Evolutionary conservation across 2,888 invertebrate genomes (phyloP).

Genomic region (Cephus nigrinus): DNA sequence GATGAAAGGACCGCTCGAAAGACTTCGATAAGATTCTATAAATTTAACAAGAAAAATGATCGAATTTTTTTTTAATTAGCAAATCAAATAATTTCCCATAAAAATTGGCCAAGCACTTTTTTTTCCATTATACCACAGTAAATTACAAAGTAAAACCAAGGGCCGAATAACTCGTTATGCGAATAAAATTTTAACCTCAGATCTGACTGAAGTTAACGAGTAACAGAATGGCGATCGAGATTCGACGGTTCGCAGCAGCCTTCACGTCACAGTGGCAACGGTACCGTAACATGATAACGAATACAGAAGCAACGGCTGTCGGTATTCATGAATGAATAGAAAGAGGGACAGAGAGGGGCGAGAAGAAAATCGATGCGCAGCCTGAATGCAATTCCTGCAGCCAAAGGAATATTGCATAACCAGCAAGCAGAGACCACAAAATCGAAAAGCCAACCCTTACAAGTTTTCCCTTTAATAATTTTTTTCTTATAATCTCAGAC

Average conservation of each 20-base stretch:
- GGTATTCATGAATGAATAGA: background rate
- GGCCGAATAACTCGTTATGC: background rate
- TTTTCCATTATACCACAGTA: too few species aligned
- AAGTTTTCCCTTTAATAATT: background rate
- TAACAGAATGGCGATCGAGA: background rate
- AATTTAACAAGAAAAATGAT: too few species aligned
- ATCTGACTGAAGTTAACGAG: background rate
- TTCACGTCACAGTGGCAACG: background rate
- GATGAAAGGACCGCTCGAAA: background rate
- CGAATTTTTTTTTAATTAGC: background rate
- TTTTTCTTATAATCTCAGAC: background rate
- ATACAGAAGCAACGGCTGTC: background rate
- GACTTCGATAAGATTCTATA: too few species aligned
- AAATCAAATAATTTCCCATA: background rate
- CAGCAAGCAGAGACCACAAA: background rate
- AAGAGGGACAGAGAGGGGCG: too few species aligned
- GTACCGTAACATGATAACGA: background rate
- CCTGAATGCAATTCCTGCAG: background rate
- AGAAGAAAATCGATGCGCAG: background rate
- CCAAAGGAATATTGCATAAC: background rate
- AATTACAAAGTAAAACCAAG: background rate
- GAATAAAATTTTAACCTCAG: background rate
- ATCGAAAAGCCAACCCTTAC: background rate
- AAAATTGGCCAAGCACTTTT: background rate
- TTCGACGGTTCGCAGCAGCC: background rate